Evolutionary conservation across 2,888 invertebrate species (phyloP).

Genomic region (Stictocephala bisonia): DNA sequence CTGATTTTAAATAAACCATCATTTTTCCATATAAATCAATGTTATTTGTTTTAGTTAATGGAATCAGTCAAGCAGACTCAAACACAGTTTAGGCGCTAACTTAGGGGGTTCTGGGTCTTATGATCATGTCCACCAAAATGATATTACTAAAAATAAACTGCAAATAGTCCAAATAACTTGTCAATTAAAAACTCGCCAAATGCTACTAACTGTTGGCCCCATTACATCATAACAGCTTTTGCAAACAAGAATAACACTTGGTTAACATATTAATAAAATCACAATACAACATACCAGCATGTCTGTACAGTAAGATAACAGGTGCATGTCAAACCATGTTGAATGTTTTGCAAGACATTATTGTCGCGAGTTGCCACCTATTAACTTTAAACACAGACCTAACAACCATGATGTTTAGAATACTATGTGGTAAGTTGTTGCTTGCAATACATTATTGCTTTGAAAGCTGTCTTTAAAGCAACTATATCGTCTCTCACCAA

Average conservation of each 20-base stretch:
- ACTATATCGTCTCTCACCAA: neutral
- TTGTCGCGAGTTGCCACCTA: slow-evolving; percentile 42
- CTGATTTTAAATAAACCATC: too few species aligned
- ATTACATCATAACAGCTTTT: slow-evolving; percentile 32
- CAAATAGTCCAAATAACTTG: too few species aligned
- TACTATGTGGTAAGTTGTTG: slow-evolving; percentile 45
- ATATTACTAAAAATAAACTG: too few species aligned
- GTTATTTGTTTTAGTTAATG: too few species aligned
- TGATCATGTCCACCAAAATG: too few species aligned
- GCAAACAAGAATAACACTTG: slow-evolving; percentile 23
- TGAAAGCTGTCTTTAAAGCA: slow-evolving; percentile 45
- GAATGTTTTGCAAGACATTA: slow-evolving; percentile 1
- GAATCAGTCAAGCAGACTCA: too few species aligned
- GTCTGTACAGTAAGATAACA: too few species aligned
- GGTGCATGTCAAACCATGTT: too few species aligned
- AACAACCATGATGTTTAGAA: slow-evolving; percentile 44
- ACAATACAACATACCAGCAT: slow-evolving; percentile 3
- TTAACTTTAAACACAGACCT: slow-evolving; percentile 23
- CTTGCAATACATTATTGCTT: slow-evolving; percentile 45
- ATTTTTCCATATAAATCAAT: too few species aligned
- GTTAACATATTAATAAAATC: slow-evolving; percentile 17
- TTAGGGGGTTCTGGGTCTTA: too few species aligned
- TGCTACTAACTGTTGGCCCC: slow-evolving; percentile 41
- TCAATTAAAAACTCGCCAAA: slow-evolving; percentile 26
- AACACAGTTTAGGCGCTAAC: too few species aligned